Evolutionary conservation across 2,113 vertebrate species (phyloP), one percentile per base, ranked within the genome.

Genomic region (Oenanthe melanoleuca): DNA sequence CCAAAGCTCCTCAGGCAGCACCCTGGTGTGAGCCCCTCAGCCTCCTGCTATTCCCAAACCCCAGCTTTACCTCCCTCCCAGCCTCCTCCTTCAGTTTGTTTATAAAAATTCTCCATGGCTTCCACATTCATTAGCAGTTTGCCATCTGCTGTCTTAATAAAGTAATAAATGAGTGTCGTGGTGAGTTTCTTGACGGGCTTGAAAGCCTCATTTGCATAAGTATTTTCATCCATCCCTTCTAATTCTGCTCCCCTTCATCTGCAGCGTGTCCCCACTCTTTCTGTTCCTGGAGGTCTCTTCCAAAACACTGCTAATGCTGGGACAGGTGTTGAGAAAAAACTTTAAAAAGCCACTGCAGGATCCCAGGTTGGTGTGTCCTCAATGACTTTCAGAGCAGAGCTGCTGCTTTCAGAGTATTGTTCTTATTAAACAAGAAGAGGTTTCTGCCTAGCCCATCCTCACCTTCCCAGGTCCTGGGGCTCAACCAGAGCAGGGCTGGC

Each of bases 101-200:
- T 91, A 70, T 82, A 57, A 84, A 81, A 56, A 55, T 37, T 60
- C 90, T 94, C 44, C 25, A 17, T 67, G 70, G 55, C 96, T 97
- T 83, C 94, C 93, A 92, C 91, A 75, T 88, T 96, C 93, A 96
- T 97, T 97, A 97, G 91, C 95, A 96, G 92, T 66, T 97, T 96
- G 95, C 97, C 96, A 97, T 97, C 97, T 97, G 96, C 95, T 70
- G 86, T 92, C 97, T 96, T 96, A 97, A 97, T 96, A 92, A 96
- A 95, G 94, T 93, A 96, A 96, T 95, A 96, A 96, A 96, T 95
- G 83, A 95, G 61, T 50, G 88, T 75, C n/a, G 0, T 88, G 88
- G 95, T 42, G 91, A 95, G 85, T 83, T 96, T 79, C 89, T 74
- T 93, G 95, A 96, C 49, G 70, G 85, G 92, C 34, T 80, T 59